Evolutionary conservation across 2,797 vertebrate genomes (phyloP), one percentile per base, ranked within the genome.

Genomic region (Rhinoraja longicauda): DNA sequence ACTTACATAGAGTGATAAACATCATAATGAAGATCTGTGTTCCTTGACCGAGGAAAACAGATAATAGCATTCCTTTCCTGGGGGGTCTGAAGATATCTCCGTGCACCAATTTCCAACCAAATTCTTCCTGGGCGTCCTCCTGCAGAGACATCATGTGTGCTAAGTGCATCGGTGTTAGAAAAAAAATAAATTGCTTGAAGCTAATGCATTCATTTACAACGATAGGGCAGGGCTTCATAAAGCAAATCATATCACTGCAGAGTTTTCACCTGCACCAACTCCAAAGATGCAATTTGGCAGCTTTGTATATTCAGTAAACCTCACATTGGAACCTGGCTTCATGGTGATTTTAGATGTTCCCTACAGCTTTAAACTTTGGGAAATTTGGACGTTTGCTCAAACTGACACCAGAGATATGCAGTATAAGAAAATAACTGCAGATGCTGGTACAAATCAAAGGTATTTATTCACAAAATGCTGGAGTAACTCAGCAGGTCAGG

Each of bases 11-110:
- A 8, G 98, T 99, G 96, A 98, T 98, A 95, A 99, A 98, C 0
- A 97, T 97, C 98, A 98, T 98, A 94, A 98, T 98, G 95, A 98
- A 98, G 96, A 98, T 97, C 94, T 99, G 97, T 0, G 97, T 97
- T 95, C 98, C 98, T 95, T 98, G 98, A 93, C 98, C 98, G 2
- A 99, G 95, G 94, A 99, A 98, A 93, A 98, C 97, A 29, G 97
- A 98, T 9, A 98, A 95, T 93, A 99, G 93, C 98, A 99, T 98
- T 93, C 97, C 97, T 93, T 97, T 98, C 94, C 96, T 96, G 45
- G 97, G 97, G 1, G 97, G 96, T 92, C 98, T 97, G 95, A 99
- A 98, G 19, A 99, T 97, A 93, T 98, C 98, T 4, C 97, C 97
- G 2, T 98, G 97, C 93, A 98, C 96, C 95, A 98, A 96, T 95